Conservation (phyloP, 2,888 invertebrate genomes). For the Plebejus melissa region DNA sequence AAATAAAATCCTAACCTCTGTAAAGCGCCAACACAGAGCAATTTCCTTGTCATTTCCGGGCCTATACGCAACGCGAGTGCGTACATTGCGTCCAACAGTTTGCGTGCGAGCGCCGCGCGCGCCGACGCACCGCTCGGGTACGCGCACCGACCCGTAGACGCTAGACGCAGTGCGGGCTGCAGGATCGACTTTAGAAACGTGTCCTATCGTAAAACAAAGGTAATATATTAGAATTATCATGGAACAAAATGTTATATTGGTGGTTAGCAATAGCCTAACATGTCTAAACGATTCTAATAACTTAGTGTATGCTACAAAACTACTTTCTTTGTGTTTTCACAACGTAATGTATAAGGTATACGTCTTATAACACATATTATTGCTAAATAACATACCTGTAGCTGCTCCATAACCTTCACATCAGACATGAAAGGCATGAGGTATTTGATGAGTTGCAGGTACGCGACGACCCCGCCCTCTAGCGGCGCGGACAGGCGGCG, state of each 20-base stretch:
- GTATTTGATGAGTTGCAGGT: slow-evolving; percentile 87
- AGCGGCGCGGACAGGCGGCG: slow-evolving; percentile 89
- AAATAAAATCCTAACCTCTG: slow-evolving; percentile 55
- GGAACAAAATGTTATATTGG: no score
- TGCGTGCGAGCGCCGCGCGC: slow-evolving; percentile 86
- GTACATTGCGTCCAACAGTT: slow-evolving; percentile 89
- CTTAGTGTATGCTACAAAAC: no score
- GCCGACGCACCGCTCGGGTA: slow-evolving; percentile 91
- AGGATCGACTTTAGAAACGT: slow-evolving; percentile 90
- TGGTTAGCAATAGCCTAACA: no score
- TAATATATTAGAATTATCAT: no score
- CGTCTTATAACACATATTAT: no score
- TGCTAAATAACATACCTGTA: slow-evolving; percentile 78
- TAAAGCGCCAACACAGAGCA: slow-evolving; percentile 84
- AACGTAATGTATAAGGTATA: no score
- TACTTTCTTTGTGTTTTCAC: no score
- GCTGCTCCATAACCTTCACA: slow-evolving; percentile 90
- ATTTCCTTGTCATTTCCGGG: slow-evolving; percentile 86
- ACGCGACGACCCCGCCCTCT: slow-evolving; percentile 93
- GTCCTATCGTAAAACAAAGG: slow-evolving; percentile 78
- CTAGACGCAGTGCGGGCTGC: slow-evolving; percentile 88
- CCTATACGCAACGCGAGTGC: slow-evolving; percentile 88
- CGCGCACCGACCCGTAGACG: slow-evolving; percentile 87
- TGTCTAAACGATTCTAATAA: no score
- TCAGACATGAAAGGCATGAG: slow-evolving; percentile 91